phyloP scores from a whole-genome alignment of 2,113 vertebrate genomes.

The Bujurquina vittata region DNA sequence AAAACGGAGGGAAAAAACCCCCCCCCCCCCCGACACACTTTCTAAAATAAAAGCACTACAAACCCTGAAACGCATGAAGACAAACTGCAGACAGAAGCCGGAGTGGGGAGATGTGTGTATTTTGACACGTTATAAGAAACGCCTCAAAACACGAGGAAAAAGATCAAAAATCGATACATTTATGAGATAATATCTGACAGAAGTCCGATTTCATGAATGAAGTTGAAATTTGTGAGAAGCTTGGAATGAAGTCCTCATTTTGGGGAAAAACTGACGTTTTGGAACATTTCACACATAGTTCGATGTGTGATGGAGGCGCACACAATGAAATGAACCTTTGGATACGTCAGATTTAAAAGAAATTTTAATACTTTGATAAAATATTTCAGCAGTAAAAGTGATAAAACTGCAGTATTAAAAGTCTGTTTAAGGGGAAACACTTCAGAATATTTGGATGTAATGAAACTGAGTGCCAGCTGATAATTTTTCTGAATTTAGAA shows the following conservation, averaged over 20 bases:
- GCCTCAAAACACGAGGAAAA: background rate
- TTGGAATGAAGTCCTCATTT: background rate
- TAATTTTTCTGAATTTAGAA: background rate
- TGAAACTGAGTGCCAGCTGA: background rate
- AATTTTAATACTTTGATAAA: background rate
- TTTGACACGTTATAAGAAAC: background rate
- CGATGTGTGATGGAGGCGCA: too few species aligned
- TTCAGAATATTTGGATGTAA: background rate
- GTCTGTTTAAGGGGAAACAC: background rate
- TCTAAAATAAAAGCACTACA: background rate
- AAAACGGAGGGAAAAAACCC: too few species aligned
- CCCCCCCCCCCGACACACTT: background rate
- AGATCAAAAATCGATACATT: background rate
- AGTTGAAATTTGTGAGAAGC: background rate
- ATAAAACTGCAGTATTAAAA: background rate
- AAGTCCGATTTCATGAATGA: background rate
- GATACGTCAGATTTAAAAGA: too few species aligned
- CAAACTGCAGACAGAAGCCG: background rate
- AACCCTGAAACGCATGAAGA: background rate
- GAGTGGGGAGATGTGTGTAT: background rate
- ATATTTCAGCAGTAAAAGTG: slow-evolving; percentile 4
- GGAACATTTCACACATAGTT: too few species aligned
- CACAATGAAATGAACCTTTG: too few species aligned
- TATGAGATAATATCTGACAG: background rate
- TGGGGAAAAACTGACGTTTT: too few species aligned